Percentiles rank a stretch among this genome's conserved stretches.
Evolutionary conservation across 2,888 invertebrate species (phyloP).

Genomic region (Aspidiotus destructor): DNA sequence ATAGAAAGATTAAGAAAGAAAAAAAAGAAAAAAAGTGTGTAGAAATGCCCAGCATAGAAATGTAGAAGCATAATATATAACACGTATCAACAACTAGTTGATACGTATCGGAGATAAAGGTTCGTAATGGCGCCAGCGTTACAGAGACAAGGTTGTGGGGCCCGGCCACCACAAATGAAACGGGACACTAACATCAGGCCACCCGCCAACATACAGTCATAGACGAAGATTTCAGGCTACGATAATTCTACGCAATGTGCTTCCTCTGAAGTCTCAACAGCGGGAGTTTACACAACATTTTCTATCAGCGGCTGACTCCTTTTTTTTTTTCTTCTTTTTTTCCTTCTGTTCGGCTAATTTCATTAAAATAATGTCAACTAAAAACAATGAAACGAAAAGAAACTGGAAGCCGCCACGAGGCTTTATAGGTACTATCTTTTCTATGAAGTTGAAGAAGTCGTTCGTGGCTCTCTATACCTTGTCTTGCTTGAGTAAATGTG

Average conservation of each 20-base stretch:
- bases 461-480: constrained; percentile 9
- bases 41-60: constrained; percentile 19
- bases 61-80: constrained; percentile 31
- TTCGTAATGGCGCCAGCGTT: constrained; percentile 29
- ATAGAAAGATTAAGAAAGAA: neutral
- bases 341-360: constrained; percentile 9
- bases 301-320: neutral
- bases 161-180: constrained; percentile 30
- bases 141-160: constrained; percentile 26
- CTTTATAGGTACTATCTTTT: neutral
- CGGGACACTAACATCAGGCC: constrained; percentile 31
- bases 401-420: constrained; percentile 18
- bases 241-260: constrained; percentile 15
- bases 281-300: neutral
- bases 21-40: neutral
- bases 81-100: constrained; percentile 31
- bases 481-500: constrained; percentile 15
- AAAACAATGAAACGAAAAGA: constrained; percentile 24
- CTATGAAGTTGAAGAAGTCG: constrained; percentile 22
- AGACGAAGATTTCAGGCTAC: constrained; percentile 29
- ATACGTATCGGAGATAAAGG: constrained; percentile 29
- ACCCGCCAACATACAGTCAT: constrained; percentile 30
- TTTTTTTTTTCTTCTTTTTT: neutral
- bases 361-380: constrained; percentile 28
- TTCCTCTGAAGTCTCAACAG: neutral